Evolutionary conservation across 2,113 vertebrate genomes (phyloP).

Genomic region (Papio anubis): DNA sequence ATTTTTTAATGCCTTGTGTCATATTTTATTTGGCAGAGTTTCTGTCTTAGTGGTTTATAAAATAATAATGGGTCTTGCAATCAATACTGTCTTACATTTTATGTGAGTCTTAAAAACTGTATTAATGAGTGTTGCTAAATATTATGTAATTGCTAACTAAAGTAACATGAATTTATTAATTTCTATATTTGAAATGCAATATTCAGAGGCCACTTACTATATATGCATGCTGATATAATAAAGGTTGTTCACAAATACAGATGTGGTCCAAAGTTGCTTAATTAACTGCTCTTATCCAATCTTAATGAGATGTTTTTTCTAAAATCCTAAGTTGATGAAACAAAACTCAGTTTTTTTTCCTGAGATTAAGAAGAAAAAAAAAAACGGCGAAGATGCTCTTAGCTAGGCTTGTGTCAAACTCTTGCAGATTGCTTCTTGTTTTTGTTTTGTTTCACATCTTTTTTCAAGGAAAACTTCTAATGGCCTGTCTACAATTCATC

Average conservation of each 20-base stretch:
- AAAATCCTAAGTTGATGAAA: neutral
- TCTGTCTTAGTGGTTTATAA: neutral
- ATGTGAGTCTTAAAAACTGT: conserved; percentile 4
- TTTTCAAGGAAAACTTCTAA: neutral
- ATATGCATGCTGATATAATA: neutral
- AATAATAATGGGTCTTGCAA: neutral
- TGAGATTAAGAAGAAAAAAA: neutral
- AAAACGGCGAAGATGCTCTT: neutral
- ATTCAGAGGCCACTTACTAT: neutral
- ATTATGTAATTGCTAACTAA: neutral
- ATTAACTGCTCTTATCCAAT: neutral
- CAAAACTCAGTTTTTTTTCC: neutral
- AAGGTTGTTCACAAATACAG: neutral
- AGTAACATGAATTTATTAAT: neutral
- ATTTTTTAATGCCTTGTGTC: neutral
- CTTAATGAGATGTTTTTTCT: neutral
- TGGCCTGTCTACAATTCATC: neutral
- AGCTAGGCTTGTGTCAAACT: neutral
- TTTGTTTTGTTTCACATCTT: neutral
- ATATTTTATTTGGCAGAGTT: neutral
- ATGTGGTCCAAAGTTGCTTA: neutral
- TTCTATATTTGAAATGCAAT: neutral
- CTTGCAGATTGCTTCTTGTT: neutral
- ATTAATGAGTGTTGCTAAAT: neutral
- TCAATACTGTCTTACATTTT: neutral